Base-by-base conservation (phyloP, 1,140 invertebrate species). In the Hestina assimilis region DNA sequence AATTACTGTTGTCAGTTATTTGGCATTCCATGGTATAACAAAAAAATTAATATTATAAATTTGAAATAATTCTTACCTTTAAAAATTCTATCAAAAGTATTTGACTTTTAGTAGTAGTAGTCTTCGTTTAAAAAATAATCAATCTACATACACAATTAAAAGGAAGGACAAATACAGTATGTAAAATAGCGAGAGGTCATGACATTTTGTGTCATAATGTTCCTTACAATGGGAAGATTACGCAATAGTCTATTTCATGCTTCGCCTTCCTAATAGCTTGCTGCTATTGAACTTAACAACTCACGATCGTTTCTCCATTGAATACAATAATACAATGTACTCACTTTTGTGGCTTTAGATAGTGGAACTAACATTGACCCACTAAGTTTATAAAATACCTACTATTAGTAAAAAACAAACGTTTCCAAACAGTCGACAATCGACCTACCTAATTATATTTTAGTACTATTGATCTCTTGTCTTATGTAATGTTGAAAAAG, bases 231-330 rank as follows among this genome's bases (percentile, higher is more conserved):
- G 52, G 31, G 60, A 59, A 62, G 67, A 60, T 83, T 75, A 72
- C 70, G 77, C 63, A 79, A 83, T 68, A 63, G 41, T 58, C 62
- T 72, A 71, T 75, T 69, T 68, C 57, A 68, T 66, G 68, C 72
- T 66, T 67, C 60, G 68, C 68, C 66, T 72, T 66, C 63, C 59
- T 72, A 75, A 73, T 69, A 46, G 52, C 59, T 66, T 52, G 62
- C 65, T 75, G 69, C 60, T 75, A 79, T 78, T 83, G 76, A 76
- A 83, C 76, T 68, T 70, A 65, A 57, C 64, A 75, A 67, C 66
- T 68, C 73, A 68, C 63, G 57, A 62, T 42, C 47, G 66, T 67
- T 63, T 41, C 58, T 42, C 33, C 35, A 48, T 40, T 41, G 41
- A 23, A 8, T 23, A 23, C n/a, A n/a, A n/a, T n/a, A 52, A 29